Evolutionary conservation across 2,113 vertebrate genomes (phyloP).

Genomic region (Pica pica): DNA sequence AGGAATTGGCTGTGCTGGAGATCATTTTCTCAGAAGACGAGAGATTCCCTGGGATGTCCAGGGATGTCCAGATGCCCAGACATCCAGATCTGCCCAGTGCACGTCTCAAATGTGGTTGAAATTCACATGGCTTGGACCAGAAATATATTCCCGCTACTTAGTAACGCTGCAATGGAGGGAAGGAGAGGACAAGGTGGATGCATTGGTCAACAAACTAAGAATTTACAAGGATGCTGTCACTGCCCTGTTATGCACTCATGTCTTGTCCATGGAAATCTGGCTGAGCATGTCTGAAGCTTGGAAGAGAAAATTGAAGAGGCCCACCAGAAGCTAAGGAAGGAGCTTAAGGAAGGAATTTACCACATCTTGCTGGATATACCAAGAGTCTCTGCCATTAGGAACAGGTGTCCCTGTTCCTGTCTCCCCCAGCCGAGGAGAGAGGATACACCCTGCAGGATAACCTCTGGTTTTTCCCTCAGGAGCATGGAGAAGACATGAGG

Average conservation of each 20-base stretch:
- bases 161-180: neutral
- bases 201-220: neutral
- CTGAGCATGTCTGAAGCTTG: fast-evolving
- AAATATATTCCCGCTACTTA: neutral
- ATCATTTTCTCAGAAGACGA: neutral
- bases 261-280: neutral
- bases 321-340: neutral
- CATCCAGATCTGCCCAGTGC: neutral
- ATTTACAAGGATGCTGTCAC: neutral
- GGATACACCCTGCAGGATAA: too few species aligned
- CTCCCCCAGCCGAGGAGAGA: neutral
- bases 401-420: neutral
- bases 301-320: neutral
- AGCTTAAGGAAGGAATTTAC: neutral
- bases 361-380: neutral
- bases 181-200: neutral
- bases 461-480: neutral
- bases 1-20: neutral
- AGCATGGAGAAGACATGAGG: neutral
- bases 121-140: neutral
- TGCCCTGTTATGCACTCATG: neutral
- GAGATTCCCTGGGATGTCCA: neutral
- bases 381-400: neutral
- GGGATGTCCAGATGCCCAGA: neutral
- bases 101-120: neutral